These are phyloP conservation scores for Euura saliciscinereae DNA, from an alignment of 1,140 invertebrate species.

Conservation along the genomic window DNA sequence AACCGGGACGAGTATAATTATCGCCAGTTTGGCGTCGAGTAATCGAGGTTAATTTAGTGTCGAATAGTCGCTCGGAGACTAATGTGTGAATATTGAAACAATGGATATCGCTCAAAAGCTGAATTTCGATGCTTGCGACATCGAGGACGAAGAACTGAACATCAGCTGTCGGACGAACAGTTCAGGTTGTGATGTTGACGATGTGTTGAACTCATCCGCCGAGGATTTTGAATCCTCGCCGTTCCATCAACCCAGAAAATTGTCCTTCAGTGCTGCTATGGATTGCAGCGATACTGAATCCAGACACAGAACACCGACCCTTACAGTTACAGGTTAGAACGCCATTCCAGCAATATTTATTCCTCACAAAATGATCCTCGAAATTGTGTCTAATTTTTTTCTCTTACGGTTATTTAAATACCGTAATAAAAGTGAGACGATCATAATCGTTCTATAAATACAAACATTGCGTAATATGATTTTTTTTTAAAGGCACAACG, in stretches of 20 bases:
- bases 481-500: too few species aligned
- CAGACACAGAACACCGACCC: slow-evolving; percentile 35
- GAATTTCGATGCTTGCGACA: slow-evolving; percentile 47
- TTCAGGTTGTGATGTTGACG: slow-evolving; percentile 50
- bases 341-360: neutral
- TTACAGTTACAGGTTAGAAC: slow-evolving; percentile 45
- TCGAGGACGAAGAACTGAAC: slow-evolving; percentile 51
- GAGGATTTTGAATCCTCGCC: slow-evolving; percentile 46
- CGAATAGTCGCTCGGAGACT: slow-evolving; percentile 13
- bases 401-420: too few species aligned
- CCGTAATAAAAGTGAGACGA: too few species aligned
- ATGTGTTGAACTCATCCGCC: slow-evolving; percentile 48
- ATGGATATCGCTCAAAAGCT: slow-evolving; percentile 52
- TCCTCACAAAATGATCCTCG: too few species aligned
- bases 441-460: too few species aligned
- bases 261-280: slow-evolving; percentile 46
- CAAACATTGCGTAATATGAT: too few species aligned
- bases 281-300: slow-evolving; percentile 48
- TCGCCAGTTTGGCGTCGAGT: slow-evolving; percentile 14
- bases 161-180: slow-evolving; percentile 49
- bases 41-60: slow-evolving; percentile 7
- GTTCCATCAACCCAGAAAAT: slow-evolving; percentile 46
- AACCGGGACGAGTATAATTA: slow-evolving; percentile 20
- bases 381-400: too few species aligned
- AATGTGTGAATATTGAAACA: slow-evolving; percentile 34